A percentile compares a stretch with the other conserved stretches of the same genome.
Conservation (phyloP, 2,888 invertebrate genomes). For the Oxyscelio sp. region DNA sequence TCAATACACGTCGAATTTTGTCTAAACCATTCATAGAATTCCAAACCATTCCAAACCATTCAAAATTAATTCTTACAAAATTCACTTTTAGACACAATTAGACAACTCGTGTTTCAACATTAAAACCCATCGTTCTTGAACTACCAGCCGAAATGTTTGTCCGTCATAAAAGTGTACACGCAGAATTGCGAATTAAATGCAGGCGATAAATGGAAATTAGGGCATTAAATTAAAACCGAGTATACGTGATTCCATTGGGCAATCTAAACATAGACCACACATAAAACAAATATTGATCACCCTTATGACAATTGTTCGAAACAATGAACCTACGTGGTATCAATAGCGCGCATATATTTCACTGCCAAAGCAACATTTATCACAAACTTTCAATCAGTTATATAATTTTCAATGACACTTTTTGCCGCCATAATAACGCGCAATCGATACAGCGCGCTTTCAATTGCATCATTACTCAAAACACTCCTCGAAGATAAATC, state of each 20-base stretch:
- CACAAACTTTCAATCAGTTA: neutral
- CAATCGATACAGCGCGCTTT: neutral
- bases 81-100: too few species aligned
- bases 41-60: too few species aligned
- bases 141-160: too few species aligned
- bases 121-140: too few species aligned
- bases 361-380: neutral
- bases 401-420: neutral
- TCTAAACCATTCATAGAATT: too few species aligned
- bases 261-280: neutral
- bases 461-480: neutral
- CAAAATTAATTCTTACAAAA: too few species aligned
- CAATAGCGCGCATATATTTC: neutral
- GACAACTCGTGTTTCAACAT: too few species aligned
- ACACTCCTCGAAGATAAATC: conserved; percentile 11
- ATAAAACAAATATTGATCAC: conserved; percentile 4
- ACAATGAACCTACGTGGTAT: neutral
- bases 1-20: too few species aligned
- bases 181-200: neutral
- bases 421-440: neutral
- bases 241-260: neutral
- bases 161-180: neutral
- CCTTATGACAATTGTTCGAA: conserved; percentile 3
- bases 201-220: neutral
- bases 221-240: neutral